These are phyloP conservation scores for Drosophila mayaguana DNA, from an alignment of 2,888 invertebrate genomes.

Conservation along the genomic window DNA sequence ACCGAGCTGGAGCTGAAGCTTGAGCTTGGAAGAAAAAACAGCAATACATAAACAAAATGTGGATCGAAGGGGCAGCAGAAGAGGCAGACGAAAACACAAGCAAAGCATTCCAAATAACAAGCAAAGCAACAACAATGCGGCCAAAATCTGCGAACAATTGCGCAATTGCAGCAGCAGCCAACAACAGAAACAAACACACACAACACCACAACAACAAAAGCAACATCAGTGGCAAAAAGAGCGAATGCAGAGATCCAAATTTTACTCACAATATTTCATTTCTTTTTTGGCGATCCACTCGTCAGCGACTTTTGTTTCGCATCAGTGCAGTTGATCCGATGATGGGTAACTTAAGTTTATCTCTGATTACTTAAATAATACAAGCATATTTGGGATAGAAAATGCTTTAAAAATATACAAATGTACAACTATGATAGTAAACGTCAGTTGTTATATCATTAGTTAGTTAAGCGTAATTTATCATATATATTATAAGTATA, in stretches of 20 bases:
- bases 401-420: neutral
- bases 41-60: constrained; percentile 18
- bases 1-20: constrained; percentile 14
- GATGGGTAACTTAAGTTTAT: constrained; percentile 36
- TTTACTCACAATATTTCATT: constrained; percentile 26
- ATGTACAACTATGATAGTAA: neutral
- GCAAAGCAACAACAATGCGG: constrained; percentile 47
- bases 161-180: constrained; percentile 70
- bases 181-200: constrained; percentile 44
- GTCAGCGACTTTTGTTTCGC: constrained; percentile 29
- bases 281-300: constrained; percentile 24
- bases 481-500: neutral
- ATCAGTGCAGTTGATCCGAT: constrained; percentile 29
- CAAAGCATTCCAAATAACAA: constrained; percentile 51
- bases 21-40: constrained; percentile 13
- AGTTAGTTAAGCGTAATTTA: neutral
- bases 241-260: constrained; percentile 41
- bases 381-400: neutral
- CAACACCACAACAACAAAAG: constrained; percentile 40
- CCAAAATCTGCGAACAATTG: constrained; percentile 72
- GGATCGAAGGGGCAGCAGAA: constrained; percentile 12
- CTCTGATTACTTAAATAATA: neutral
- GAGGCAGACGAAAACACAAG: constrained; percentile 24
- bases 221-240: constrained; percentile 48
- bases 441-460: no score